Evolutionary conservation across 2,113 vertebrate genomes (phyloP).

Genomic region (Oplegnathus fasciatus): DNA sequence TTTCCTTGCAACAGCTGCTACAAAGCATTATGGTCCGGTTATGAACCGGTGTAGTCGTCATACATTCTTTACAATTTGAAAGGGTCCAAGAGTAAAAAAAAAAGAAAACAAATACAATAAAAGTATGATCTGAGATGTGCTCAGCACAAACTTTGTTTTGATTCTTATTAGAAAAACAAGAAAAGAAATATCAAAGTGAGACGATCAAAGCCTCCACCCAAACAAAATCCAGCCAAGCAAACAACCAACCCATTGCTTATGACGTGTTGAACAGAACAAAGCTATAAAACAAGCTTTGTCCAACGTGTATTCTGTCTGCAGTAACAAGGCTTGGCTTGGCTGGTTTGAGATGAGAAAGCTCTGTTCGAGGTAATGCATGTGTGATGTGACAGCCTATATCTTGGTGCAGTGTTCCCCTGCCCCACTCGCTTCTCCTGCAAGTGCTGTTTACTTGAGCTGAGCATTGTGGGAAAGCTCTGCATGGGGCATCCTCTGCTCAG

Average conservation of each 20-base stretch:
- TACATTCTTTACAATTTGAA: slow-evolving; percentile 36
- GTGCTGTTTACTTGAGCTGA: slow-evolving; percentile 61
- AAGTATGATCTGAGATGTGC: slow-evolving; percentile 4
- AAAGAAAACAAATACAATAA: neutral
- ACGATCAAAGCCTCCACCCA: slow-evolving; percentile 44
- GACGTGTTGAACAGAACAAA: slow-evolving; percentile 51
- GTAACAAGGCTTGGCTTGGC: slow-evolving; percentile 42
- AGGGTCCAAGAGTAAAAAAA: neutral
- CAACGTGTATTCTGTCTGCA: slow-evolving; percentile 33
- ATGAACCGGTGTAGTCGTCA: slow-evolving; percentile 8
- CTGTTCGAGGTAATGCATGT: slow-evolving; percentile 44
- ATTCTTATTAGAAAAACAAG: no score
- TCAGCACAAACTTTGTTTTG: slow-evolving; percentile 13
- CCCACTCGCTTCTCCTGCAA: slow-evolving; percentile 11
- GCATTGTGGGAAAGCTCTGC: slow-evolving; percentile 35
- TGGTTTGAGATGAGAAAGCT: slow-evolving; percentile 50
- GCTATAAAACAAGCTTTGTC: slow-evolving; percentile 49
- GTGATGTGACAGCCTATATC: slow-evolving; percentile 55
- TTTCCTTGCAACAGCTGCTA: slow-evolving; percentile 6
- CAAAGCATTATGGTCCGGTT: slow-evolving; percentile 23
- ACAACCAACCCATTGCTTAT: slow-evolving; percentile 40
- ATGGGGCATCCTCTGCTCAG: slow-evolving; percentile 25
- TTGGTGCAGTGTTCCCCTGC: slow-evolving; percentile 21
- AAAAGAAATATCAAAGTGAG: no score
- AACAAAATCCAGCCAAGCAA: slow-evolving; percentile 43